A percentile compares a stretch with the other conserved stretches of the same genome.
phyloP scores from a whole-genome alignment of 2,113 vertebrate species.

The Phycodurus eques region DNA sequence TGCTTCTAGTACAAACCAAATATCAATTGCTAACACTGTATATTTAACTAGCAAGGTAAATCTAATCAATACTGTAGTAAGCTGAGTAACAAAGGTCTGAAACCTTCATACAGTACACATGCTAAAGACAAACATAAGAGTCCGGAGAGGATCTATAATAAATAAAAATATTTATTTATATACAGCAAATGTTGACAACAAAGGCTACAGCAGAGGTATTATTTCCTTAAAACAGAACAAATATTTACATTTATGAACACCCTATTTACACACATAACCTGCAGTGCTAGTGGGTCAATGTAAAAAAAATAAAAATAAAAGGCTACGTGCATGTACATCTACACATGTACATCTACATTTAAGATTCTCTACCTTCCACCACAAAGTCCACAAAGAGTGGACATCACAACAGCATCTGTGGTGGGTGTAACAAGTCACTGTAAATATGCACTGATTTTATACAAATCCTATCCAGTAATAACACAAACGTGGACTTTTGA shows the following conservation, averaged over 20 bases:
- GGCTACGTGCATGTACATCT: constrained; percentile 9
- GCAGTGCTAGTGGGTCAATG: constrained; percentile 9
- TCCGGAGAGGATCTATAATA: constrained; percentile 47
- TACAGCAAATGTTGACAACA: constrained; percentile 58
- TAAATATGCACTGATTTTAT: constrained; percentile 37
- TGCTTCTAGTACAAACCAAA: too few relatives aligned
- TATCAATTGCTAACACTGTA: too few relatives aligned
- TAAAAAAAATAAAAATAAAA: constrained; percentile 1
- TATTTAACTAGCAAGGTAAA: not conserved
- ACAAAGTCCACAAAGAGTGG: not conserved
- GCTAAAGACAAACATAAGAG: not conserved
- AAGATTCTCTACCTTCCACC: not conserved
- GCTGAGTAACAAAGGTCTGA: not conserved
- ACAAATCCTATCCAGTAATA: constrained; percentile 23
- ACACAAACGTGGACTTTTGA: constrained; percentile 27
- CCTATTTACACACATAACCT: constrained; percentile 60
- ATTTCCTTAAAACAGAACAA: constrained; percentile 29
- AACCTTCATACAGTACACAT: not conserved
- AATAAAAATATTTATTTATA: constrained; percentile 72
- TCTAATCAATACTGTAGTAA: not conserved
- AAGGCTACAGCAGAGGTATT: constrained; percentile 22
- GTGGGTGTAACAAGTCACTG: constrained; percentile 8
- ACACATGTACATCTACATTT: not conserved
- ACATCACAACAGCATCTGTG: not conserved
- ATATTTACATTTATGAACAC: constrained; percentile 72